Evolutionary conservation across 2,113 vertebrate genomes (phyloP), one percentile per base, ranked within the genome.

Genomic region (Bolborhynchus lineola): DNA sequence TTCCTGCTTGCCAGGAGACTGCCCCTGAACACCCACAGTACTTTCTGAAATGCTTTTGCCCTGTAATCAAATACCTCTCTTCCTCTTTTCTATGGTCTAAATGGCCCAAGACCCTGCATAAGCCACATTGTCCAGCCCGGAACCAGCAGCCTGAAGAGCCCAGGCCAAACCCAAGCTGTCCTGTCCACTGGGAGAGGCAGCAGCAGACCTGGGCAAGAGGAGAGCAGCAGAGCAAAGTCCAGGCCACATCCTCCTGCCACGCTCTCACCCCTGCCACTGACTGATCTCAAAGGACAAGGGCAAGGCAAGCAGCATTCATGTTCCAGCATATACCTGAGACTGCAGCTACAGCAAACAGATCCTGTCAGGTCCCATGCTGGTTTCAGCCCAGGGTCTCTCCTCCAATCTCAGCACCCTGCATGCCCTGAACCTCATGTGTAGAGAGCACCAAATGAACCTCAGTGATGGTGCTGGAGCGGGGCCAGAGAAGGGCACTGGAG

Each of bases 281-380:
- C 35, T 0, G 3, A 71, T 2, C 35, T 17, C 64, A 44, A 63
- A 71, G 28, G 47, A 64, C 6, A 2, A 67, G 5, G 46, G 46
- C 65, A 41, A 39, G 37, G 0, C 0, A n/a, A 53, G 70, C 6
- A 4, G n/a, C 16, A 25, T 7, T 60, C 26, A 31, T 3, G 0
- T 37, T 46, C 35, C 52, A 14, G 35, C 35, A 42, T 2, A 3
- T 2, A 35, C 16, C 28, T 3, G 2, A 28, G 42, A 9, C 13
- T 2, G 24, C n/a, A 25, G 52, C 50, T 23, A 13, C 2, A 57
- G 28, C 44, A 46, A 82, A 53, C 47, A 67, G 62, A 85, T 18
- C 62, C 50, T 0, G 0, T 8, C 2, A 1, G 46, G 47, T 67
- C 14, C 8, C 11, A 24, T 0, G 0, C 44, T 44, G 62, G 10